Percentiles rank a stretch among this genome's conserved stretches.
Conservation (phyloP, 2,113 vertebrate genomes). For the Amia ocellicauda region DNA sequence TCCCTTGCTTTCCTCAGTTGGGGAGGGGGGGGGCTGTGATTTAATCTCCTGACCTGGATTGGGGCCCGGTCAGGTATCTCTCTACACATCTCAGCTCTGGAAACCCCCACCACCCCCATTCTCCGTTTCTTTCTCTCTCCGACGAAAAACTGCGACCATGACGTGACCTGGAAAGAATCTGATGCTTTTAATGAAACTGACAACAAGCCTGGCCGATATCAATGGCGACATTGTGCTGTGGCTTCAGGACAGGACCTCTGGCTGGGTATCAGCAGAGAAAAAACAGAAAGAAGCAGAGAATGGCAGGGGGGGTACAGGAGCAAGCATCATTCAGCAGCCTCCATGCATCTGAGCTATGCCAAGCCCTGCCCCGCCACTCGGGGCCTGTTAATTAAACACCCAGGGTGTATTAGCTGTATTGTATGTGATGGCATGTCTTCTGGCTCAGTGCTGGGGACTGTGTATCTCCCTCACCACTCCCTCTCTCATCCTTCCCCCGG, state of each 20-base stretch:
- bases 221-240: conserved; percentile 33
- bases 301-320: conserved; percentile 25
- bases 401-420: too few species aligned
- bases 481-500: too few species aligned
- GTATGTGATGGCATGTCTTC: too few species aligned
- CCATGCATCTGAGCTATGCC: too few species aligned
- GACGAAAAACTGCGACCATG: conserved; percentile 30
- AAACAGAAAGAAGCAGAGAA: conserved; percentile 18
- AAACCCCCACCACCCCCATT: not conserved
- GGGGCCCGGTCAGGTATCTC: too few species aligned
- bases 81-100: too few species aligned
- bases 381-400: too few species aligned
- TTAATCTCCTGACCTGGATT: too few species aligned
- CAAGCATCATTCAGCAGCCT: not conserved
- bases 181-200: conserved; percentile 42
- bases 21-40: conserved; percentile 3
- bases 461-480: too few species aligned
- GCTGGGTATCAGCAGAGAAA: conserved; percentile 31
- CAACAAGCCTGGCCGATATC: conserved; percentile 27
- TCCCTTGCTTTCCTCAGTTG: not conserved
- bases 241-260: conserved; percentile 31
- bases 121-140: conserved; percentile 11
- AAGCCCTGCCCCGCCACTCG: too few species aligned
- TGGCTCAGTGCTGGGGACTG: too few species aligned
- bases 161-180: conserved; percentile 31